These are phyloP conservation scores for Coregonus clupeaformis DNA, from an alignment of 2,113 vertebrate species.

Conservation along the genomic window DNA sequence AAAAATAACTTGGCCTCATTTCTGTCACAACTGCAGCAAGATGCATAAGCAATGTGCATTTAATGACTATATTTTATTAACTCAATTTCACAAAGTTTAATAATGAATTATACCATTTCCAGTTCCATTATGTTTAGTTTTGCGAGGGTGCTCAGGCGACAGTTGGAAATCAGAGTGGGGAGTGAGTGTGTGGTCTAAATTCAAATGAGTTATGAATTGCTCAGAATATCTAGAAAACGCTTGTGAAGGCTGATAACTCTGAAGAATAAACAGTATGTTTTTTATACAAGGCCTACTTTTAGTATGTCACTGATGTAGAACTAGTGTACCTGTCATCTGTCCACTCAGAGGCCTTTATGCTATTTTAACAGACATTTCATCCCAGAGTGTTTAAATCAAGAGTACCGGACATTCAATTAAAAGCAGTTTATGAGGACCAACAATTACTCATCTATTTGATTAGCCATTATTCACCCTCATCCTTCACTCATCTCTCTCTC, in stretches of 20 bases:
- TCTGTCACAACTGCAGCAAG: slow-evolving; percentile 21
- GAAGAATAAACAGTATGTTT: not conserved
- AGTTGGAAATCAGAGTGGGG: not conserved
- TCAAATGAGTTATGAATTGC: slow-evolving; percentile 35
- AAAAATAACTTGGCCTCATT: slow-evolving; percentile 12
- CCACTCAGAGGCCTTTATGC: not conserved
- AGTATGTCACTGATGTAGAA: not conserved
- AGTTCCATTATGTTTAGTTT: slow-evolving; percentile 27
- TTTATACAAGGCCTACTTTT: not conserved
- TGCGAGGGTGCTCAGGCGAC: slow-evolving; percentile 29
- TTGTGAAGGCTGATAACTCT: not conserved
- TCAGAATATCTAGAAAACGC: slow-evolving; percentile 8
- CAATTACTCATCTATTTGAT: slow-evolving; percentile 21
- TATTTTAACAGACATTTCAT: not conserved
- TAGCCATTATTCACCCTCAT: not conserved
- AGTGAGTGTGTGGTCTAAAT: slow-evolving; percentile 26
- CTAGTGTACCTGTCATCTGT: not conserved
- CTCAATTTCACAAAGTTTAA: slow-evolving; percentile 50
- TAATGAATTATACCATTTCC: slow-evolving; percentile 53
- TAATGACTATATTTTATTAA: slow-evolving; percentile 45
- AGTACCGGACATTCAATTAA: not conserved
- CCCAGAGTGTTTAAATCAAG: not conserved
- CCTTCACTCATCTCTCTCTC: not conserved
- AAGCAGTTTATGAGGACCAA: not conserved
- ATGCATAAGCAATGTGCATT: slow-evolving; percentile 47